Evolutionary conservation across 1,140 invertebrate genomes (phyloP), one percentile per base, ranked within the genome.

Genomic region (Drosophila busckii): DNA sequence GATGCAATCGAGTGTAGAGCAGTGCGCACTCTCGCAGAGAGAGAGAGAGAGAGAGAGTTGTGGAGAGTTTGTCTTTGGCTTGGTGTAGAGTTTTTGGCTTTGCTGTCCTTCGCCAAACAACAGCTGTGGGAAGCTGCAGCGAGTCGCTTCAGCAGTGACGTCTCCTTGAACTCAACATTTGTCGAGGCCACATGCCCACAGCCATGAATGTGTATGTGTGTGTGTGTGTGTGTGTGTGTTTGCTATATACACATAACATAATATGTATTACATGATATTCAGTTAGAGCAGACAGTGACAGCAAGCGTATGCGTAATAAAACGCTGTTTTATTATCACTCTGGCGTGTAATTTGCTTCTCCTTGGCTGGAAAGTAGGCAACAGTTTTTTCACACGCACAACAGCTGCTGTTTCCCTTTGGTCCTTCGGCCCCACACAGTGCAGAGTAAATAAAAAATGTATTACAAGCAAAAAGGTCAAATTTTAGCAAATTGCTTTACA

Each of bases 91-190:
- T 44, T 34, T 25, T 25, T 35, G 20, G 20, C 59, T 17, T 9
- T 37, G 53, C 49, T 48, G 69, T 70, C 71, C 67, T 67, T 76
- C 67, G 49, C 20, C 28, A 41, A 26, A 23, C 44, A 76, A 76
- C 71, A 78, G 73, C 71, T 78, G 71, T 63, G 49, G 23, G 71
- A 61, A 61, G 71, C 50, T 63, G 64, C 59, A 48, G 46, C 53
- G 20, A 26, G 34, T 34, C 25, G 35, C 66, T 54, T 46, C 60
- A 66, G 49, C 71, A 35, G 68, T 80, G 75, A 80, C 75, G 75
- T 80, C 76, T 73, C 75, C 75, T 82, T 80, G 75, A 80, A 80
- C 75, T 80, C 75, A 80, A 80, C 75, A 80, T 82, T 80, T 59
- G 55, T 60, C 60, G 75, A 80, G 75, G 75, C 73, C 71, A 62